phyloP scores from a whole-genome alignment of 2,113 vertebrate species.

The Todiramphus saurophagus region DNA sequence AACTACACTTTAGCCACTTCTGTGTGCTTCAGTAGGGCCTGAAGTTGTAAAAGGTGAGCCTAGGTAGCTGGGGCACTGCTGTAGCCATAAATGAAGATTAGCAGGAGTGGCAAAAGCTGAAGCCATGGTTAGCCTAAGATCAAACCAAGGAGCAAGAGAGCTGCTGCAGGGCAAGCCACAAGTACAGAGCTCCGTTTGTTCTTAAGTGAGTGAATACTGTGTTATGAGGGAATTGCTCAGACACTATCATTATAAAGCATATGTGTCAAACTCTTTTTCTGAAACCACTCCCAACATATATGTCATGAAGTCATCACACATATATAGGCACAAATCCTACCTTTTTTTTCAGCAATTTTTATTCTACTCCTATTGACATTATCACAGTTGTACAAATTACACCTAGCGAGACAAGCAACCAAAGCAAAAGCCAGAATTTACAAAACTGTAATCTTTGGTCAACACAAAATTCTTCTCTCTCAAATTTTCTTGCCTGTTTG shows the following conservation, averaged over 20 bases:
- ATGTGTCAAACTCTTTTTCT: neutral
- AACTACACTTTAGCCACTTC: neutral
- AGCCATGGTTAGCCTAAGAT: neutral
- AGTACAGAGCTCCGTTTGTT: neutral
- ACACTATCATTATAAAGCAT: rapidly evolving
- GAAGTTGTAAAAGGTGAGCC: neutral
- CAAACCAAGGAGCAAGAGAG: neutral
- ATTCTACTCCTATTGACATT: neutral
- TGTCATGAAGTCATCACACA: neutral
- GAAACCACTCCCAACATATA: neutral
- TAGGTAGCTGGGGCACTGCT: rapidly evolving
- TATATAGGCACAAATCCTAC: neutral
- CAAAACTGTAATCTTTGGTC: neutral
- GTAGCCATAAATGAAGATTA: rapidly evolving
- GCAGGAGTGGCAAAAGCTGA: neutral
- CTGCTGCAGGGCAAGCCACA: neutral
- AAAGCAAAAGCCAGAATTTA: neutral
- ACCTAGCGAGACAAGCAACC: neutral
- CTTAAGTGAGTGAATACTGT: neutral
- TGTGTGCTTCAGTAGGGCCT: neutral
- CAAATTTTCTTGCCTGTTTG: neutral
- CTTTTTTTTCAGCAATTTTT: neutral
- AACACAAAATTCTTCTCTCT: neutral
- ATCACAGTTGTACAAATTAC: neutral
- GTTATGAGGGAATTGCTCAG: rapidly evolving